Evolutionary conservation across 2,888 invertebrate species (phyloP), one percentile per base, ranked within the genome.

Genomic region (Globia sparganii): DNA sequence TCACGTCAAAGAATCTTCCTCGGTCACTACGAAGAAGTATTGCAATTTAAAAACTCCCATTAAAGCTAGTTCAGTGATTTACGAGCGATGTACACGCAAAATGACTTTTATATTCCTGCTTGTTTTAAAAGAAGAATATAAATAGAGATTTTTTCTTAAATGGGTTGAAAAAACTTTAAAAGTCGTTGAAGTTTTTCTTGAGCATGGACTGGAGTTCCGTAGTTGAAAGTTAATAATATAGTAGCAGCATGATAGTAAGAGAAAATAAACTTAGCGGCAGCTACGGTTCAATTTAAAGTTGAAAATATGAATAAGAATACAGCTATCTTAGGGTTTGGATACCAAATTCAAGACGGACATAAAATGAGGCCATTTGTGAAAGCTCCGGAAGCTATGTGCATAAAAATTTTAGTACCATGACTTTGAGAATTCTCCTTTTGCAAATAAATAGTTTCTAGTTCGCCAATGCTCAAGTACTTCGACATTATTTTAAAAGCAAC

Each of bases 91-190:
- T 70, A 75, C 75, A 86, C 43, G 62, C 69, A 83, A 75, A 83
- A 84, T 86, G 62, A 72, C 75, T 86, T 78, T 86, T 83, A 75
- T 65, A 86, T 78, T 64, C 73, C 9, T 28, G 61, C 58, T 85
- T 85, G 74, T 86, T 86, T 70, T 70, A 78, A 70, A 53, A 67
- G 3, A 9, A 37, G 65, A 66, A 72, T 72, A 74, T 66, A 83
- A 85, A 81, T 74, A 71, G 9, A 70, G 49, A 0, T 82, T 66
- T 80, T 79, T 85, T 69, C 40, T 56, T 15, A 82, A 75, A 85
- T 72, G 56, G 59, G 59, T 77, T 67, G 56, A 46, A 64, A 46
- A 53, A 74, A 59, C 49, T 85, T 81, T 6, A 65, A 34, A 74
- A 78, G 72, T 86, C 65, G 61, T 72, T 78, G 34, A 78, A 86